These are phyloP conservation scores for Megaceryle torquata DNA, from an alignment of 2,113 vertebrate species.

Conservation along the genomic window DNA sequence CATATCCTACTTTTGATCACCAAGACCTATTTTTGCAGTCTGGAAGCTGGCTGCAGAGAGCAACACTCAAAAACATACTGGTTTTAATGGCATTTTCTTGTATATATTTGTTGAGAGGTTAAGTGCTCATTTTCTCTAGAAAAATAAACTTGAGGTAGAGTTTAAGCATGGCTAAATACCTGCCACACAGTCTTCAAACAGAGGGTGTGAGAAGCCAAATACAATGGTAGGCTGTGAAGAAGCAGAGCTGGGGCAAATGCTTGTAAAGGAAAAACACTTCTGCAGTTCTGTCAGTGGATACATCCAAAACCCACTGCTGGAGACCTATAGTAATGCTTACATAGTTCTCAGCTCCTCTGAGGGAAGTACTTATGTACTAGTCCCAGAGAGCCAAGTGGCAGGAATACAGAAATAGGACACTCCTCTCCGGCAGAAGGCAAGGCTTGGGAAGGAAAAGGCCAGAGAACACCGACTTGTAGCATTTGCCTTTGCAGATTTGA, in stretches of 20 bases:
- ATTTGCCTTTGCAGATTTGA: background rate
- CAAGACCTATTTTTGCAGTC: background rate
- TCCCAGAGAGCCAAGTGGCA: background rate
- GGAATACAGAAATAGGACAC: background rate
- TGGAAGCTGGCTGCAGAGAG: background rate
- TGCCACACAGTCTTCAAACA: background rate
- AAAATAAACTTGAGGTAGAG: background rate
- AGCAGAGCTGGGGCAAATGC: background rate
- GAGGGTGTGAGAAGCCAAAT: background rate
- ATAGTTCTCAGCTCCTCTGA: background rate
- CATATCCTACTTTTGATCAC: background rate
- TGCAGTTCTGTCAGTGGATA: accelerated
- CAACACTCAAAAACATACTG: background rate
- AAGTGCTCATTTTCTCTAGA: background rate
- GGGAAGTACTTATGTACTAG: background rate
- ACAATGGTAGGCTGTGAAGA: background rate
- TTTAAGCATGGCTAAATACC: background rate
- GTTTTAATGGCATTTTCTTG: background rate
- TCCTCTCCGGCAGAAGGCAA: background rate
- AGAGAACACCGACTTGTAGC: background rate
- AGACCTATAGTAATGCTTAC: background rate
- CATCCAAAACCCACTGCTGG: background rate
- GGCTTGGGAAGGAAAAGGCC: background rate
- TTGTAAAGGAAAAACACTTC: background rate
- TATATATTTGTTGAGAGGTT: background rate